Evolutionary conservation across 1,140 invertebrate genomes (phyloP).

Genomic region (Onthophagus taurus): DNA sequence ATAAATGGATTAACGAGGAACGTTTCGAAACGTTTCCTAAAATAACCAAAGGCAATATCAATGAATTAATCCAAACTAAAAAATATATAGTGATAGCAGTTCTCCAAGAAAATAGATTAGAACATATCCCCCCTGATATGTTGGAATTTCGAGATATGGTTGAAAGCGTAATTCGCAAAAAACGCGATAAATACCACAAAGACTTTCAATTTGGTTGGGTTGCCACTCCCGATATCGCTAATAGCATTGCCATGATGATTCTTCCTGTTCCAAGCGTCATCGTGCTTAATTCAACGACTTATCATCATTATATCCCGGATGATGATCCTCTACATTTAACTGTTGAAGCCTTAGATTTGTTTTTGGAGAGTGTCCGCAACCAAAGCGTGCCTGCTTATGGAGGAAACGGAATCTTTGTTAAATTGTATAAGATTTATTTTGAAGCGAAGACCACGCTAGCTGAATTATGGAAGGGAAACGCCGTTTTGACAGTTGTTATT

Average conservation of each 20-base stretch:
- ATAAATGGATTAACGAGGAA: slow-evolving; percentile 83
- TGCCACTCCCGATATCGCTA: slow-evolving; percentile 74
- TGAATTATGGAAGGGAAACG: slow-evolving; percentile 87
- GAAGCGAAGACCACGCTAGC: slow-evolving; percentile 61
- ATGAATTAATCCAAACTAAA: slow-evolving; percentile 71
- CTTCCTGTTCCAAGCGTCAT: slow-evolving; percentile 76
- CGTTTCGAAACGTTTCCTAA: slow-evolving; percentile 85
- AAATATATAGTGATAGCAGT: slow-evolving; percentile 81
- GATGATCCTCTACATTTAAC: slow-evolving; percentile 73
- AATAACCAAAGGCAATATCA: slow-evolving; percentile 73
- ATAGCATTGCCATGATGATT: slow-evolving; percentile 80
- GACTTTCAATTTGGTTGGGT: slow-evolving; percentile 91
- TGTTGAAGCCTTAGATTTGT: slow-evolving; percentile 65
- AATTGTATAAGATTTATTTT: slow-evolving; percentile 66
- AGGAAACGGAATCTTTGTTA: slow-evolving; percentile 63
- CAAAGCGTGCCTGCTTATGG: slow-evolving; percentile 68
- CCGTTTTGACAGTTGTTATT: slow-evolving; percentile 75
- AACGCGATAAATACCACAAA: slow-evolving; percentile 68
- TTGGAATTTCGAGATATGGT: slow-evolving; percentile 77
- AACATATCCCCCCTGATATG: slow-evolving; percentile 71
- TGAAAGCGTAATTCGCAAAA: slow-evolving; percentile 67
- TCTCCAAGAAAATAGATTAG: slow-evolving; percentile 79
- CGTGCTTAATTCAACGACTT: slow-evolving; percentile 81
- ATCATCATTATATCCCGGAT: slow-evolving; percentile 82
- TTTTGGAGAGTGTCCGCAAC: slow-evolving; percentile 65